These are phyloP conservation scores for Cataglyphis livida DNA, from an alignment of 2,888 invertebrate species.

Conservation along the genomic window DNA sequence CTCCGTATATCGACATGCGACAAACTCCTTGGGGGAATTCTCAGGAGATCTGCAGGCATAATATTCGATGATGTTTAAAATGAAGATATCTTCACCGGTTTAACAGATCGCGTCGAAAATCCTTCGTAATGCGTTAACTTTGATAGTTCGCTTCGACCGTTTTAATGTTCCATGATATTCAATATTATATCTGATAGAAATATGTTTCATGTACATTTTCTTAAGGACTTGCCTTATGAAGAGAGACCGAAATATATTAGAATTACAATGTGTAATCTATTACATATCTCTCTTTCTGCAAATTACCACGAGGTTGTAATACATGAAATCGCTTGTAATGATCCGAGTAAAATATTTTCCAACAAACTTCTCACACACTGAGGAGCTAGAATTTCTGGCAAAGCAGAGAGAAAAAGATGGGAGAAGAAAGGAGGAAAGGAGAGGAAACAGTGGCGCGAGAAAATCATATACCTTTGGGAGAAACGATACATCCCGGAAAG, in stretches of 20 bases:
- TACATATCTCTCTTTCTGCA: background rate
- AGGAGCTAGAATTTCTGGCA: slow-evolving; percentile 37
- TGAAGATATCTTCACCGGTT: background rate
- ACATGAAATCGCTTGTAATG: slow-evolving; percentile 33
- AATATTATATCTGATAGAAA: background rate
- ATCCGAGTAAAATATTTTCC: slow-evolving; percentile 33
- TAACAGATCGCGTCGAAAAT: background rate
- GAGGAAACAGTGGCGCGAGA: slow-evolving; percentile 19
- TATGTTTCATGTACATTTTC: background rate
- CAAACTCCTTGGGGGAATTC: slow-evolving; percentile 6
- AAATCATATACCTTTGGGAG: slow-evolving; percentile 52
- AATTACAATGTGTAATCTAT: slow-evolving; percentile 2
- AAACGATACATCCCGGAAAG: slow-evolving; percentile 71
- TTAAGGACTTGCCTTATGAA: background rate
- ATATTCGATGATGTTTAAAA: slow-evolving; percentile 11
- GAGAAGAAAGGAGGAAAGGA: too few relatives aligned
- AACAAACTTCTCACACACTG: slow-evolving; percentile 32
- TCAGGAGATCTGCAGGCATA: background rate
- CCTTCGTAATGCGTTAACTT: background rate
- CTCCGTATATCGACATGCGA: slow-evolving; percentile 10
- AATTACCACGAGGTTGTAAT: slow-evolving; percentile 22
- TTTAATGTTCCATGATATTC: background rate
- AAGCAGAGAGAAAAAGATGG: background rate
- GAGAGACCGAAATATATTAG: background rate
- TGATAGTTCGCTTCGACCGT: background rate